Evolutionary conservation across 2,797 vertebrate genomes (phyloP).

Genomic region (Chelon auratus): DNA sequence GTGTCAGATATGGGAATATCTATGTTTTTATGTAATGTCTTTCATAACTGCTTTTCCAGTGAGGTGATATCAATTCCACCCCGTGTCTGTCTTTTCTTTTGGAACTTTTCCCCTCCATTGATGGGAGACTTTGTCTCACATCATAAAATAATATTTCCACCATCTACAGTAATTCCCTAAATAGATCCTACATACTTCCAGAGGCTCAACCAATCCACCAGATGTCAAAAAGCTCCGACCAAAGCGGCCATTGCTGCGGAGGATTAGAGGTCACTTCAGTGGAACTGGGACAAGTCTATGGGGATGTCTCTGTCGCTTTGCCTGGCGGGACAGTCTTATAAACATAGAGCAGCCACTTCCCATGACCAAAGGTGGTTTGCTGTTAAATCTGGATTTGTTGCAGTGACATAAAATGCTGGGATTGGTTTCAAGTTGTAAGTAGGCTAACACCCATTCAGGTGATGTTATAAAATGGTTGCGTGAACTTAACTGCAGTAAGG

Average conservation of each 20-base stretch:
- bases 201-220: slow-evolving; percentile 62
- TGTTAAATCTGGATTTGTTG: not conserved
- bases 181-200: slow-evolving; percentile 63
- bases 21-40: slow-evolving; percentile 18
- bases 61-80: slow-evolving; percentile 33
- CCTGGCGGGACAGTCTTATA: not conserved
- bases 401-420: not conserved
- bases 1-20: slow-evolving; percentile 32
- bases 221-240: slow-evolving; percentile 62
- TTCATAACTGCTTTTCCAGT: slow-evolving; percentile 36
- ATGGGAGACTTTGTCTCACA: slow-evolving; percentile 63
- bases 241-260: slow-evolving; percentile 15
- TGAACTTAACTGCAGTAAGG: no score
- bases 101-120: slow-evolving; percentile 39
- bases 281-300: slow-evolving; percentile 33
- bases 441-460: slow-evolving; percentile 20
- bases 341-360: slow-evolving; percentile 16
- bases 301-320: slow-evolving; percentile 45
- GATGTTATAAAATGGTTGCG: no score
- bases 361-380: slow-evolving; percentile 2
- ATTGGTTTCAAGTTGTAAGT: not conserved
- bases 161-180: slow-evolving; percentile 65
- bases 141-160: slow-evolving; percentile 77
- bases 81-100: slow-evolving; percentile 34
- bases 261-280: slow-evolving; percentile 32